A percentile compares a stretch with the other conserved stretches of the same genome.
These are phyloP conservation scores for Apamea anceps DNA, from an alignment of 2,888 invertebrate species.

Conservation along the genomic window DNA sequence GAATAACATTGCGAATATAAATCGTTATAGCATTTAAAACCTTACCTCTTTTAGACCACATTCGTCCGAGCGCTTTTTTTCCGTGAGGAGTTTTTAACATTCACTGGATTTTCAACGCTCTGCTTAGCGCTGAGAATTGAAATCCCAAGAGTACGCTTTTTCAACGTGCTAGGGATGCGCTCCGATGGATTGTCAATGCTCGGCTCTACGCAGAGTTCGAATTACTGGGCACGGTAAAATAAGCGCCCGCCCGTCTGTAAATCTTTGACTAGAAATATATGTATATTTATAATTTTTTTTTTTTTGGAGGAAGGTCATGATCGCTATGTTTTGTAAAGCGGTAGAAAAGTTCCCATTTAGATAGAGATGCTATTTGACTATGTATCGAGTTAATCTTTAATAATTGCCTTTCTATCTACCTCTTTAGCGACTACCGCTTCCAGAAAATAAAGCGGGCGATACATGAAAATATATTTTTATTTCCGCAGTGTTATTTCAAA, in stretches of 20 bases:
- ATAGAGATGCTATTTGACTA: slow-evolving; percentile 33
- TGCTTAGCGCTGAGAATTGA: neutral
- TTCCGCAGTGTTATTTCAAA: slow-evolving; percentile 68
- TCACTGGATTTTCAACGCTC: neutral
- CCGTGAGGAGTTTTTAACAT: neutral
- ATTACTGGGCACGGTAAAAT: neutral
- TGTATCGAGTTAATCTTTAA: slow-evolving; percentile 20
- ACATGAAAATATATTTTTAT: slow-evolving; percentile 31
- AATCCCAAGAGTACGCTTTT: neutral
- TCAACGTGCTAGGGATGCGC: neutral
- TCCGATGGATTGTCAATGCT: too few relatives aligned
- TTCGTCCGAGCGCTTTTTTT: neutral
- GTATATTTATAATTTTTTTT: slow-evolving; percentile 35
- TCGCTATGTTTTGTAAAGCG: slow-evolving; percentile 16
- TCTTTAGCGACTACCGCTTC: slow-evolving; percentile 13
- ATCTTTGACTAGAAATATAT: slow-evolving; percentile 31
- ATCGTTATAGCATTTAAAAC: slow-evolving; percentile 48
- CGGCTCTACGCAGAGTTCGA: neutral
- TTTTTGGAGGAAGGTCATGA: slow-evolving; percentile 15
- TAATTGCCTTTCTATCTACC: slow-evolving; percentile 39
- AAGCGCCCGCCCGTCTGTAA: slow-evolving; percentile 5
- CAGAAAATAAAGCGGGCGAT: slow-evolving; percentile 1
- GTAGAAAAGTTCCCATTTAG: slow-evolving; percentile 14
- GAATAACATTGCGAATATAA: slow-evolving; percentile 65
- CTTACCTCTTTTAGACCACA: slow-evolving; percentile 13